These are phyloP conservation scores for Irena cyanogastra DNA, from an alignment of 2,113 vertebrate species.

Conservation along the genomic window DNA sequence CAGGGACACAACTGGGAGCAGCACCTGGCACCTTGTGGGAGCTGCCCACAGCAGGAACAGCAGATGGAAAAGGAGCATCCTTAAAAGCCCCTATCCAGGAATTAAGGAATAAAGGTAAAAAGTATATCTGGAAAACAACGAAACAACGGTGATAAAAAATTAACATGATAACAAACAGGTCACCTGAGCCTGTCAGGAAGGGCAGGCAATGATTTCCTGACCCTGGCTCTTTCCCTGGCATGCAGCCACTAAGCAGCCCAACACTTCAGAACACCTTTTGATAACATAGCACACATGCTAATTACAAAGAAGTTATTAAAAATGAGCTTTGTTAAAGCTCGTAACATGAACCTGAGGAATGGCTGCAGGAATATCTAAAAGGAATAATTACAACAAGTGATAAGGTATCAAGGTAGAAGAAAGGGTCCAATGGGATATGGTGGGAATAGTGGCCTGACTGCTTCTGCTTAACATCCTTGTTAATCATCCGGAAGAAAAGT, in stretches of 20 bases:
- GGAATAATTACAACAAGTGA: background rate
- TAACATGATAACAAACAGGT: background rate
- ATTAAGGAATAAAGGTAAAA: background rate
- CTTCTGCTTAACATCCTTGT: constrained; percentile 45
- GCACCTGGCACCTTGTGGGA: background rate
- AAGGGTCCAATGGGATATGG: background rate
- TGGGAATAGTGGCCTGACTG: background rate
- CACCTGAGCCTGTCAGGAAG: background rate
- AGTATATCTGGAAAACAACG: background rate
- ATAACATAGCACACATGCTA: background rate
- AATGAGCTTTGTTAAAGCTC: background rate
- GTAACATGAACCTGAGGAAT: background rate
- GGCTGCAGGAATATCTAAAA: background rate
- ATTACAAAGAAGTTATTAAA: background rate
- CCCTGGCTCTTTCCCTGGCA: background rate
- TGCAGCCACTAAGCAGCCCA: background rate
- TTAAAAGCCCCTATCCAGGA: background rate
- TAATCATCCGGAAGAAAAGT: constrained; percentile 38
- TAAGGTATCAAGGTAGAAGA: background rate
- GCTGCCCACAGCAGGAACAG: background rate
- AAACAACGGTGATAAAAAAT: background rate
- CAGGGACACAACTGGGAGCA: background rate
- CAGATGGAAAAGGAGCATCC: background rate
- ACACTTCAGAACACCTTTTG: background rate
- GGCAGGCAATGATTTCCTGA: background rate